Percentiles rank a stretch among this genome's conserved stretches.
phyloP scores from a whole-genome alignment of 2,888 invertebrate species.

The Ctena decussata region DNA sequence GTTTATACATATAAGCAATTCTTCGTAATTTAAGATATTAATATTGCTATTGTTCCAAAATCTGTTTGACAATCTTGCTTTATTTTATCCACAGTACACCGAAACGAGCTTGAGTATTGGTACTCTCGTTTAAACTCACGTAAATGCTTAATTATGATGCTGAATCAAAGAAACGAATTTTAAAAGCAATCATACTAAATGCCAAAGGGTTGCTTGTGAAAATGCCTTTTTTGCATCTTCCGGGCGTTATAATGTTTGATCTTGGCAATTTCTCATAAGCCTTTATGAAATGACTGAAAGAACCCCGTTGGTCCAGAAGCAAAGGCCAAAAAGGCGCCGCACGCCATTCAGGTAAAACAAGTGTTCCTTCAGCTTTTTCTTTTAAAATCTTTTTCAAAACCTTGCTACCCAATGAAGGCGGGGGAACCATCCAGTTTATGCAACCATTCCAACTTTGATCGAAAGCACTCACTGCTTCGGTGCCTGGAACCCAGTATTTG shows the following conservation, averaged over 20 bases:
- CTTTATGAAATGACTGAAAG: no score
- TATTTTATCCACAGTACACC: no score
- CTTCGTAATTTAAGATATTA: no score
- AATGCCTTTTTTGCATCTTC: constrained; percentile 38
- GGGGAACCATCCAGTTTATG: constrained; percentile 15
- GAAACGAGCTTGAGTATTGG: no score
- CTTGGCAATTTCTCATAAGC: not conserved
- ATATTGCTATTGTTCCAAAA: no score
- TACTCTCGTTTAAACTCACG: no score
- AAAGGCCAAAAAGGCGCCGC: constrained; percentile 10
- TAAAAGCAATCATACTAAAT: constrained; percentile 27
- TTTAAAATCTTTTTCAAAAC: not conserved
- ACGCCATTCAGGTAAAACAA: constrained; percentile 1
- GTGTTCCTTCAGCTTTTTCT: not conserved
- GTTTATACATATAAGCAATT: no score
- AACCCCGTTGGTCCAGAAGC: not conserved
- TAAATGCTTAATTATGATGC: no score
- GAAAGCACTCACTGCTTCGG: not conserved
- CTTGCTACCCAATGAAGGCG: not conserved
- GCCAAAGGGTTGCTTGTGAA: constrained; percentile 27
- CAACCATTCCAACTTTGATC: not conserved
- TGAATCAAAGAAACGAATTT: not conserved
- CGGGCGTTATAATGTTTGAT: not conserved
- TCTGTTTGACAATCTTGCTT: no score
- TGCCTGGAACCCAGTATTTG: not conserved